Percentiles rank a stretch among this genome's conserved stretches.
These are phyloP conservation scores for Araneus ventricosus DNA, from an alignment of 1,140 invertebrate genomes.

Conservation along the genomic window DNA sequence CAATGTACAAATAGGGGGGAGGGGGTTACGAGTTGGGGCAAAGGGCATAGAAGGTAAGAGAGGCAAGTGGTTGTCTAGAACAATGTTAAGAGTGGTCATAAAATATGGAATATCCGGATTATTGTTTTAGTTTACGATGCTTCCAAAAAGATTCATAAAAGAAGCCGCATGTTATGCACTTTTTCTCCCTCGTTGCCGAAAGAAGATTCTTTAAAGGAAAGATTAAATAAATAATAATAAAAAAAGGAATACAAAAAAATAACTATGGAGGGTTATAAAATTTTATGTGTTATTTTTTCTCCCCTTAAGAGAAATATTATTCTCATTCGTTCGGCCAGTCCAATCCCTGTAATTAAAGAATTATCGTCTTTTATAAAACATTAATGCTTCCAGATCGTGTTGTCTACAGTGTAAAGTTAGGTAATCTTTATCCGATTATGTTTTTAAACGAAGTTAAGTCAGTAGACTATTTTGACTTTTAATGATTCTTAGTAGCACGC, in stretches of 20 bases:
- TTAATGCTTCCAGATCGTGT: no score
- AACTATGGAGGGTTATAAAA: background rate
- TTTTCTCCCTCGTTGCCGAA: background rate
- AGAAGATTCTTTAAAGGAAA: background rate
- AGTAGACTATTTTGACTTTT: no score
- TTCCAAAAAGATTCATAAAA: conserved; percentile 10
- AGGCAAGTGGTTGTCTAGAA: background rate
- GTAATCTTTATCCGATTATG: no score
- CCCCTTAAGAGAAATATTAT: background rate
- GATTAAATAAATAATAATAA: background rate
- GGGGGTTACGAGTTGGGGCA: background rate
- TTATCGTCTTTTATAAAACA: background rate
- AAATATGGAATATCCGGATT: conserved; percentile 69
- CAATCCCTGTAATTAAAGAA: background rate
- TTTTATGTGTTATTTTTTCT: background rate
- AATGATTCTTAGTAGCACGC: no score
- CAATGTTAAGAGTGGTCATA: conserved; percentile 49
- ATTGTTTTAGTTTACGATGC: conserved; percentile 54
- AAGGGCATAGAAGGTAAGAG: background rate
- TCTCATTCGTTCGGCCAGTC: background rate
- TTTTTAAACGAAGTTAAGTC: no score
- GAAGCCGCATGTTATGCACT: conserved; percentile 19
- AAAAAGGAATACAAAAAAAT: background rate
- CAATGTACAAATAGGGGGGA: background rate
- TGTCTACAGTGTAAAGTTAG: no score